phyloP scores from a whole-genome alignment of 2,113 vertebrate genomes.

The Spilogale gracilis region DNA sequence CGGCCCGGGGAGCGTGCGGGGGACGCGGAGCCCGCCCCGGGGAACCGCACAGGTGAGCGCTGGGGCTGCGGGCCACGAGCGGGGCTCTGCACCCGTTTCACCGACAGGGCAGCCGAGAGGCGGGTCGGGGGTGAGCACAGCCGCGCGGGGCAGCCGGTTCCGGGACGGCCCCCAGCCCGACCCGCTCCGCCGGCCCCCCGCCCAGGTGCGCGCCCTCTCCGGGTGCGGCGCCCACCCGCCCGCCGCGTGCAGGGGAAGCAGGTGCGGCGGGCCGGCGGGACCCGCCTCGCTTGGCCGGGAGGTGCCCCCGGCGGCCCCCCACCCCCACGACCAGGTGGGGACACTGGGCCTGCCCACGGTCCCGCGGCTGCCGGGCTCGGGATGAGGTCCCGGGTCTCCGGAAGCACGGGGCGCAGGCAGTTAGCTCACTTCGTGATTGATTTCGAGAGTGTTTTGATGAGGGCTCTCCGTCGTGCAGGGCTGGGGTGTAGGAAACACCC shows the following conservation, averaged over 20 bases:
- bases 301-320: not conserved
- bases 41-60: slow-evolving; percentile 88
- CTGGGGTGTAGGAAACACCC: not conserved
- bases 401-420: not conserved
- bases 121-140: not conserved
- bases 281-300: not conserved
- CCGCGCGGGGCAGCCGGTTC: too few relatives aligned
- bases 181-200: too few relatives aligned
- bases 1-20: slow-evolving; percentile 76
- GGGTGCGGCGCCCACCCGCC: too few relatives aligned
- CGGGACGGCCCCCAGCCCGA: not conserved
- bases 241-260: fast-evolving
- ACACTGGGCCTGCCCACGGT: not conserved
- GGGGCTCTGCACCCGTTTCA: not conserved
- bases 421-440: not conserved
- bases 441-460: not conserved
- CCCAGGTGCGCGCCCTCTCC: not conserved
- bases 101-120: not conserved
- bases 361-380: not conserved
- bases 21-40: slow-evolving; percentile 64
- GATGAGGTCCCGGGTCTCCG: not conserved
- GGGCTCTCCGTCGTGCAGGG: not conserved
- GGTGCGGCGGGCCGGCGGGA: not conserved
- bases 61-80: not conserved
- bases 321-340: not conserved